phyloP scores from a whole-genome alignment of 1,140 invertebrate genomes.

The Magallana ariakensis region DNA sequence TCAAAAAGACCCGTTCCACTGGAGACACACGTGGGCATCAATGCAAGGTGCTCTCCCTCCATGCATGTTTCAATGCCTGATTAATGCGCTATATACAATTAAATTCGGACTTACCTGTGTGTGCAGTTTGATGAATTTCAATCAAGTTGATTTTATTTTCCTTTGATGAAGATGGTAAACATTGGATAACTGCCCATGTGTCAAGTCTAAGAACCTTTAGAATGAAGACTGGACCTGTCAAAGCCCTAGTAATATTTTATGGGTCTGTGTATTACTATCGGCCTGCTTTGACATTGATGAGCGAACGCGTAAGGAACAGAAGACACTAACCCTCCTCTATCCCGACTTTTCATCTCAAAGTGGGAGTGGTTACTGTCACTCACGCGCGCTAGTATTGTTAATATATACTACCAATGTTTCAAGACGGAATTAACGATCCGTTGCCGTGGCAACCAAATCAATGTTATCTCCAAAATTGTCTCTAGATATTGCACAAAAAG shows the following conservation, averaged over 20 bases:
- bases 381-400: slow-evolving; percentile 55
- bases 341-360: slow-evolving; percentile 46
- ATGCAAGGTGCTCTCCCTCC: not conserved
- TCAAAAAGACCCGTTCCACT: slow-evolving; percentile 31
- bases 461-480: slow-evolving; percentile 33
- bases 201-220: slow-evolving; percentile 52
- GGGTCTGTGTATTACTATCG: slow-evolving; percentile 56
- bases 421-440: slow-evolving; percentile 43
- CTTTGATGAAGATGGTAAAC: slow-evolving; percentile 45
- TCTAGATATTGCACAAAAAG: slow-evolving; percentile 25
- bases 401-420: slow-evolving; percentile 53
- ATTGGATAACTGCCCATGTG: slow-evolving; percentile 59
- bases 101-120: slow-evolving; percentile 52
- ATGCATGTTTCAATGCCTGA: slow-evolving; percentile 33
- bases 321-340: slow-evolving; percentile 45
- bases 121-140: slow-evolving; percentile 41
- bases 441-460: slow-evolving; percentile 42
- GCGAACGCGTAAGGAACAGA: slow-evolving; percentile 47
- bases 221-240: slow-evolving; percentile 53
- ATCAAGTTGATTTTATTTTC: slow-evolving; percentile 54
- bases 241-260: slow-evolving; percentile 59
- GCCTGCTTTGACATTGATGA: slow-evolving; percentile 58
- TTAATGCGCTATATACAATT: slow-evolving; percentile 25
- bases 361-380: slow-evolving; percentile 53
- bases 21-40: slow-evolving; percentile 20